Base-by-base conservation (phyloP, 1,140 invertebrate species). In the Saccostrea glomerata region DNA sequence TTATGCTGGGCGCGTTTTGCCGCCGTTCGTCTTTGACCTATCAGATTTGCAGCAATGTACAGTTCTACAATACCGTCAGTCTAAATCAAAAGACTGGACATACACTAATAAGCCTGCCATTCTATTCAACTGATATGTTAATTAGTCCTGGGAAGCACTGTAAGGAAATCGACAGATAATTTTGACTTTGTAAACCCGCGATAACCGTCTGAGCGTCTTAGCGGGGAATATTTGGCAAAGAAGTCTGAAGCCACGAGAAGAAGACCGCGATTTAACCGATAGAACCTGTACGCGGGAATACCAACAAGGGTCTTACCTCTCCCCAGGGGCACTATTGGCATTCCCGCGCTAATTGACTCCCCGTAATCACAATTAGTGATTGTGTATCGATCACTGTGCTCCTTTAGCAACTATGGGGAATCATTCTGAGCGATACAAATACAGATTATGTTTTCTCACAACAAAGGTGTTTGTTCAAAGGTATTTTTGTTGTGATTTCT, bases 401-500 rank as follows among this genome's bases (percentile, higher is more conserved):
- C 58, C 15, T 15, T 77, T 77, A 77, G 25, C 70, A 77, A 77
- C 25, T 30, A 40, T 77, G 25, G 23, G 70, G 70, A 77, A 77
- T 36, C 70, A 36, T 77, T 77, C 23, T 0, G 25, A 77, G 70
- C 25, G 70, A 77, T 77, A 77, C 30, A 77, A 30, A 36, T 30
- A 77, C 25, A 30, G 70, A 77, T 77, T 30, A 77, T 77, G 70
- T 77, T 77, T 77, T 77, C 70, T 77, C 23, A 77, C 70, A 77
- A 77, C 70, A 77, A 77, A 77, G 70, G 70, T 77, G 70, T 77
- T 77, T 77, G 70, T 77, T 77, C 70, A 77, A 77, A 77, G 25
- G 25, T 77, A 77, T 77, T 77, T 77, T 77, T 77, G 70, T 77
- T 77, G 70, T 77, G 70, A 77, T 77, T 77, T 77, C 70, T 77